Percentiles rank a stretch among this genome's conserved stretches.
phyloP scores from a whole-genome alignment of 2,113 vertebrate genomes.

The Petaurus breviceps region DNA sequence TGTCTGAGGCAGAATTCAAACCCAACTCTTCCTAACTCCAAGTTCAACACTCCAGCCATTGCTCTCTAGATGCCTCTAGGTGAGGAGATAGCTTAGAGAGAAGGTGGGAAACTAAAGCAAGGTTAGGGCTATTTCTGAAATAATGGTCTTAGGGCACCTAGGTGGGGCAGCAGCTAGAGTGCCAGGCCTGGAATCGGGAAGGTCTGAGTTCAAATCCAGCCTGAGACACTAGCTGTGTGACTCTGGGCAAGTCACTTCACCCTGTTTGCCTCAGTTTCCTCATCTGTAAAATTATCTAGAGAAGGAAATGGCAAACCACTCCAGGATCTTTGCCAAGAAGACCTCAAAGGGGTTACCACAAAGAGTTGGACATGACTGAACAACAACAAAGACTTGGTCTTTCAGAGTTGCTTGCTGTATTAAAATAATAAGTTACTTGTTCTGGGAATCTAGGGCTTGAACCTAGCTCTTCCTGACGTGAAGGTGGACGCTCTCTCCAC shows the following conservation, averaged over 20 bases:
- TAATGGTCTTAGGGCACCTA: not conserved
- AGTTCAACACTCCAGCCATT: not conserved
- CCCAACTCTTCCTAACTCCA: too few species aligned
- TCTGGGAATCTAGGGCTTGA: not conserved
- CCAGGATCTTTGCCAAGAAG: not conserved
- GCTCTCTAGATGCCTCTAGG: not conserved
- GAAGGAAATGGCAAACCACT: too few species aligned
- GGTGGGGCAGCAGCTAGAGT: too few species aligned
- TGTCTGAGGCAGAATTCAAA: not conserved
- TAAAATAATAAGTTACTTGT: not conserved
- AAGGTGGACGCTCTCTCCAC: too few species aligned
- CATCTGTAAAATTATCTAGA: not conserved
- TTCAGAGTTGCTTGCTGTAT: not conserved
- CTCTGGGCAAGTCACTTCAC: not conserved
- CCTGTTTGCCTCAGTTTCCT: too few species aligned
- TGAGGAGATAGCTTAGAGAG: not conserved
- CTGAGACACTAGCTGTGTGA: too few species aligned
- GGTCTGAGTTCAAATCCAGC: too few species aligned
- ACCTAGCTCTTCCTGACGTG: not conserved
- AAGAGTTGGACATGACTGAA: not conserved
- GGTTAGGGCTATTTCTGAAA: not conserved
- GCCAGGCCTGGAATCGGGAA: not conserved
- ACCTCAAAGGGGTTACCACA: too few species aligned
- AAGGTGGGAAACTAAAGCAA: not conserved
- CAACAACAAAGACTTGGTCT: not conserved